Percentiles rank a stretch among this genome's conserved stretches.
Evolutionary conservation across 2,113 vertebrate genomes (phyloP).

Genomic region (Columba janthina): DNA sequence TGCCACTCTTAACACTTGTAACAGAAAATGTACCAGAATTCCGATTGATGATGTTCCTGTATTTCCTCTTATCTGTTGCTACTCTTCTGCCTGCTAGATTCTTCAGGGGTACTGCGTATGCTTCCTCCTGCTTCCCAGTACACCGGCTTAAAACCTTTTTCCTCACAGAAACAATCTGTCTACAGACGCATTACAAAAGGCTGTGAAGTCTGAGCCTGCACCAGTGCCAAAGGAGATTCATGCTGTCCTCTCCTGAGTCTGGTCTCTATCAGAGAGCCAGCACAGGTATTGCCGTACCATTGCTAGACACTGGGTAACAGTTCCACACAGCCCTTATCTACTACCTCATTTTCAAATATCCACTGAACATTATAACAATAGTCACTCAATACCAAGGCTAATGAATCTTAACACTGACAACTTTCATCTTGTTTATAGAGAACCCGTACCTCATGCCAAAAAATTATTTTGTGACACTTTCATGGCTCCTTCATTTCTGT

Average conservation of each 20-base stretch:
- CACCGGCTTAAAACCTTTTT: not conserved
- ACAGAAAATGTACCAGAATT: not conserved
- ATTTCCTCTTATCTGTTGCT: not conserved
- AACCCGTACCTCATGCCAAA: not conserved
- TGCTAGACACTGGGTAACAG: not conserved
- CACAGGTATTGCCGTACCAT: not conserved
- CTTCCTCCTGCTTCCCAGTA: not conserved
- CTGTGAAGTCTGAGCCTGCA: not conserved
- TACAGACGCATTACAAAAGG: not conserved
- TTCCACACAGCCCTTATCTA: not conserved
- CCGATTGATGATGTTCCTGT: not conserved
- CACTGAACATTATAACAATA: not conserved
- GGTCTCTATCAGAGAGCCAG: not conserved
- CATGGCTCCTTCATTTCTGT: not conserved
- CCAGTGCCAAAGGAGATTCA: not conserved
- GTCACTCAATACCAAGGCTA: not conserved
- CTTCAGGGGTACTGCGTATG: not conserved
- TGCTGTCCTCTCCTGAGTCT: accelerated
- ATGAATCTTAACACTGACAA: not conserved
- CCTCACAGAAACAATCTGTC: not conserved
- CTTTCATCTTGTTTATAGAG: not conserved
- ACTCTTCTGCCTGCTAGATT: not conserved
- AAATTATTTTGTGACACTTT: not conserved
- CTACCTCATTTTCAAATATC: not conserved
- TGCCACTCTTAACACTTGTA: not conserved